Evolutionary conservation across 2,113 vertebrate species (phyloP), one percentile per base, ranked within the genome.

Genomic region (Heliornis fulica): DNA sequence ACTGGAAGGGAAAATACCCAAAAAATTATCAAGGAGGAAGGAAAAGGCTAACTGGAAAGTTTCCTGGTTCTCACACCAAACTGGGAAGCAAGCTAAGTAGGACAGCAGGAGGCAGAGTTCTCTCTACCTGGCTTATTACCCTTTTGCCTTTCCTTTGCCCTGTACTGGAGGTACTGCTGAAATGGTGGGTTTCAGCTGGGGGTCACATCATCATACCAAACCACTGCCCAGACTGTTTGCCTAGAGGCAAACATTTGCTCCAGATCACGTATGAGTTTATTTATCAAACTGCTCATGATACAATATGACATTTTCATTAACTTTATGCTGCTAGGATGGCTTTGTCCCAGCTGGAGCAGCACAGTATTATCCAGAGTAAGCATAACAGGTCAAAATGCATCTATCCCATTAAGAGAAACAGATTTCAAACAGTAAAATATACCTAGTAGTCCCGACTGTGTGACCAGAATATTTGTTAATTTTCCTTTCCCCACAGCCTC

Each of bases 401-500:
- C 12, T 48, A 56, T 32, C 6, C 2, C 11, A 51, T 26, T 43
- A 21, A 77, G 5, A 77, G 28, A 89, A 93, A 45, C 12, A 61
- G 25, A 38, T 76, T 75, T 40, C 28, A 68, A 80, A 69, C 7
- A 15, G 22, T 7, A 64, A 72, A 72, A 69, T 56, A 4, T 60
- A 7, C 32, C 3, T 3, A 12, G 29, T 34, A 26, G 8, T 72
- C 38, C 20, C 71, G 15, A 38, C 4, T 38, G 3, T 41, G 15
- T 18, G 4, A 54, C 34, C 22, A 91, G 32, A 41, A 7, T 7
- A 50, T 50, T 53, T 59, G 4, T 15, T 65, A n/a, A 21, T 6
- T 57, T 82, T 88, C 66, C 61, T 43, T 14, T 5, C 11, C 2
- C 3, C 11, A 5, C 15, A 3, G 0, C 5, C 41, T 36, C 10